Percentiles rank a stretch among this genome's conserved stretches.
Conservation (phyloP, 2,797 vertebrate genomes). For the Clarias laeviceps region DNA sequence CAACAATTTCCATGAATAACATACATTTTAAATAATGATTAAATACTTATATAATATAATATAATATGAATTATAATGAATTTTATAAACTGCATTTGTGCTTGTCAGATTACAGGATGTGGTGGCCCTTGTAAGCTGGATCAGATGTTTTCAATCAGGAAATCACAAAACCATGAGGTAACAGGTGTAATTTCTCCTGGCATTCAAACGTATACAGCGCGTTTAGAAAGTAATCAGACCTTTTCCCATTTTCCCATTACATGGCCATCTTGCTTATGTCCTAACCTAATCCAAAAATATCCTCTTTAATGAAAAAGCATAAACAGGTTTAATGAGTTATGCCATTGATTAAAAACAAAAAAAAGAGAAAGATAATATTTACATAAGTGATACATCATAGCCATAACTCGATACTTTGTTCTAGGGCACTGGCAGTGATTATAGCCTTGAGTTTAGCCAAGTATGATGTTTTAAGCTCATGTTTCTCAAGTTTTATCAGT, state of each 20-base stretch:
- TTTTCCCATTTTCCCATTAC: background rate
- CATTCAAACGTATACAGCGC: background rate
- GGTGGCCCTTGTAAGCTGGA: background rate
- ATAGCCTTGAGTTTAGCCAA: too few species aligned
- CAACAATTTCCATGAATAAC: background rate
- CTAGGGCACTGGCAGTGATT: background rate
- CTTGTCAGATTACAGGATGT: background rate
- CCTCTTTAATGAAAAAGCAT: background rate
- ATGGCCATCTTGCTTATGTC: background rate
- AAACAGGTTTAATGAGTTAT: background rate
- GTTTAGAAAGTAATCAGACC: background rate
- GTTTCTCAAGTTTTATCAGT: background rate
- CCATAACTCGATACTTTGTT: background rate
- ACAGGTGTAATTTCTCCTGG: background rate
- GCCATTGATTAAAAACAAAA: background rate
- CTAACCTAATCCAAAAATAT: constrained; percentile 6
- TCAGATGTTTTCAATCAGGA: background rate
- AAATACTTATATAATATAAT: too few species aligned
- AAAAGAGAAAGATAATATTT: background rate
- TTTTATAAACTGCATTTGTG: background rate
- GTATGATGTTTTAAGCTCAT: background rate
- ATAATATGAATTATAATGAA: background rate
- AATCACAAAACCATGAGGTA: background rate
- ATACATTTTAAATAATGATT: background rate
- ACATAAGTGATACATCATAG: background rate